These are phyloP conservation scores for Agelastica alni DNA, from an alignment of 2,888 invertebrate species.

Conservation along the genomic window DNA sequence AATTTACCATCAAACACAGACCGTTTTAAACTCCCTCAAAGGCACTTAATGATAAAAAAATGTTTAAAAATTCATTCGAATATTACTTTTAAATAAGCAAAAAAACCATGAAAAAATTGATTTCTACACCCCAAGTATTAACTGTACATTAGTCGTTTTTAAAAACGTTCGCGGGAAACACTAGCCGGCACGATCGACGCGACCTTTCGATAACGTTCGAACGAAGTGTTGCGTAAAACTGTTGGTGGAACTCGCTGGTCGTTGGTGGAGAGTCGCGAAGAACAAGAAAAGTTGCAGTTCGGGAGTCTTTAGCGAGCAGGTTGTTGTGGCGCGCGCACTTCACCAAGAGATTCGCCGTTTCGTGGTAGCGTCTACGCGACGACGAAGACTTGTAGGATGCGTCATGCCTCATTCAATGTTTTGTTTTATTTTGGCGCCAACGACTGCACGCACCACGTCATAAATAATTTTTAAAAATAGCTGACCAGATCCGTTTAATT, in stretches of 20 bases:
- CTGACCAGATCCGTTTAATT: no score
- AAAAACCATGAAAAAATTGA: no score
- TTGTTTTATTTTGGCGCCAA: constrained; percentile 11
- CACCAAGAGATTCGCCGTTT: constrained; percentile 11
- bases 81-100: no score
- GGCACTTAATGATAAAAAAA: no score
- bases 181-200: no score
- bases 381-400: constrained; percentile 14
- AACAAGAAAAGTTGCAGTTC: constrained; percentile 14
- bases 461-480: no score
- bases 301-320: constrained; percentile 18
- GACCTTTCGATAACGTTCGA: background rate
- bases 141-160: no score
- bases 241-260: constrained; percentile 10
- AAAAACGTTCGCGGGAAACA: no score
- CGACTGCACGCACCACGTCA: background rate
- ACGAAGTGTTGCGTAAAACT: constrained; percentile 8
- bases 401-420: constrained; percentile 17
- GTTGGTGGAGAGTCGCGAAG: constrained; percentile 11
- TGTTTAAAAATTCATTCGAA: no score
- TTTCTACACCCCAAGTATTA: no score
- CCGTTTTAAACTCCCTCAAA: no score
- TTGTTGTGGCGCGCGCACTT: constrained; percentile 12
- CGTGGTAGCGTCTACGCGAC: constrained; percentile 6
- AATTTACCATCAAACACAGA: no score